Evolutionary conservation across 1,140 invertebrate genomes (phyloP).

Genomic region (Thalassaphorura encarpata): DNA sequence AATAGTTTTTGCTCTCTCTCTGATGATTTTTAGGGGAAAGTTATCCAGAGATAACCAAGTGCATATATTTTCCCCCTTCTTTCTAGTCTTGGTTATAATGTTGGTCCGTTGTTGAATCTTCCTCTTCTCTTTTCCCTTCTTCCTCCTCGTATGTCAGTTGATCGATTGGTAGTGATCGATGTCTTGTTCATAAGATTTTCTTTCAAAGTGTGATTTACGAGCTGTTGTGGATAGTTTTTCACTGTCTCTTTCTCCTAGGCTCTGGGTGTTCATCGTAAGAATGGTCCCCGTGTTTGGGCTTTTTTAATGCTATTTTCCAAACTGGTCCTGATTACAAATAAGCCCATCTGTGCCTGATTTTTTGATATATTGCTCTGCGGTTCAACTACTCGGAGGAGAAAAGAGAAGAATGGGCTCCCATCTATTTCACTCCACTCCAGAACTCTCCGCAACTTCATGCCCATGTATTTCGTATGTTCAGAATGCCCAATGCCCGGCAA

Average conservation of each 20-base stretch:
- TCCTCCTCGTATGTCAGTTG: conserved; percentile 15
- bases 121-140: no score
- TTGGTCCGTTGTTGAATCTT: no score
- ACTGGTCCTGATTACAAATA: conserved; percentile 33
- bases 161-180: conserved; percentile 34
- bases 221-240: conserved; percentile 33
- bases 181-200: conserved; percentile 34
- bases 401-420: neutral
- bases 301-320: conserved; percentile 32
- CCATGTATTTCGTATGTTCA: no score
- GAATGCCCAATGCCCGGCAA: no score
- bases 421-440: conserved; percentile 2
- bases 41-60: no score
- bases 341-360: conserved; percentile 33
- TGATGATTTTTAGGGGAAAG: no score
- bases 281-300: conserved; percentile 23
- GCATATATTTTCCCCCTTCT: no score
- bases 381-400: neutral
- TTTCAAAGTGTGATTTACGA: conserved; percentile 33
- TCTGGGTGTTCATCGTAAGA: conserved; percentile 20
- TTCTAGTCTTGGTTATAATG: no score
- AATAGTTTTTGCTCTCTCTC: no score
- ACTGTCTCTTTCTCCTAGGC: conserved; percentile 25
- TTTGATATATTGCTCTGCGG: conserved; percentile 32
- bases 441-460: conserved; percentile 12